Conservation (phyloP, 2,888 invertebrate species). For the Baccha elongata region DNA sequence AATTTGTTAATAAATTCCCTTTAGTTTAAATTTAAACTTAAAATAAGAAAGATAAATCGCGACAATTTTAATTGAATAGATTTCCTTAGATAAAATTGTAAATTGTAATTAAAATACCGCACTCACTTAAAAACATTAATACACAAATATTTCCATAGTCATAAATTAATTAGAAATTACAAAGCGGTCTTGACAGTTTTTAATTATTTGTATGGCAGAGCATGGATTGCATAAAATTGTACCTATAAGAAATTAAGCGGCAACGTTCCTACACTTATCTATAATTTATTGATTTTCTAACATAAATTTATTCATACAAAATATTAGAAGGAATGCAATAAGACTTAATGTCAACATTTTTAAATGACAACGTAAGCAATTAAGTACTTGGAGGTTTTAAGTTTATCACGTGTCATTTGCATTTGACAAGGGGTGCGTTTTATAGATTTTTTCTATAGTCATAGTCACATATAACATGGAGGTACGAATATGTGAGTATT, state of each 20-base stretch:
- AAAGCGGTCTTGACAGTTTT: conserved; percentile 54
- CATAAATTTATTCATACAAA: conserved; percentile 37
- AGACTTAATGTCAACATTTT: conserved; percentile 15
- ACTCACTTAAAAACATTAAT: conserved; percentile 45
- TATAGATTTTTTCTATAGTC: too few species aligned
- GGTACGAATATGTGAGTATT: too few species aligned
- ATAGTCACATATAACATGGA: too few species aligned
- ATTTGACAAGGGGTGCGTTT: conserved; percentile 2
- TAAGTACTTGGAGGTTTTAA: conserved; percentile 6
- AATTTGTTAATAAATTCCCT: conserved; percentile 12
- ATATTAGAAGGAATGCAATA: conserved; percentile 5
- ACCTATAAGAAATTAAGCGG: conserved; percentile 3
- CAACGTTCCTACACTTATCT: neutral
- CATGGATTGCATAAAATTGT: conserved; percentile 51
- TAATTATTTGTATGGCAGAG: conserved; percentile 43
- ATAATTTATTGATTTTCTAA: conserved; percentile 38
- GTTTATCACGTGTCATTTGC: conserved; percentile 4
- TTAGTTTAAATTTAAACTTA: conserved; percentile 10
- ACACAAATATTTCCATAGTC: conserved; percentile 39
- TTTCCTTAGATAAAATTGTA: conserved; percentile 14
- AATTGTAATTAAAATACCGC: conserved; percentile 58
- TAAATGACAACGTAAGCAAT: conserved; percentile 15
- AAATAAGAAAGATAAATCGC: neutral
- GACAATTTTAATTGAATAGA: conserved; percentile 11
- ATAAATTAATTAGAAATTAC: conserved; percentile 69